Conservation (phyloP, 2,797 vertebrate species). For the Pelobates cultripes region DNA sequence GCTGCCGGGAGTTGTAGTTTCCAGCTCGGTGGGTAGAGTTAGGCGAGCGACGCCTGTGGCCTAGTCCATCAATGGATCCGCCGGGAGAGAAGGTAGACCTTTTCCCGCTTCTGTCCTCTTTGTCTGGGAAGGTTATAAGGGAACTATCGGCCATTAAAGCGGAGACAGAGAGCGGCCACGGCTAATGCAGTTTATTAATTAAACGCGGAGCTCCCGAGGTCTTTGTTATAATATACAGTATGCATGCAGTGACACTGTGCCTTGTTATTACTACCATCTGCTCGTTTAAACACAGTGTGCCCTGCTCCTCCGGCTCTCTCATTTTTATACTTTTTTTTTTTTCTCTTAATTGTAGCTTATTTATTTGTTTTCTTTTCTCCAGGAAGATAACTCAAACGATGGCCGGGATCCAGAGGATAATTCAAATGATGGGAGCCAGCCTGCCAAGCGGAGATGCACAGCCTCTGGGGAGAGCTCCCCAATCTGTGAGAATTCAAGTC, state of each 20-base stretch:
- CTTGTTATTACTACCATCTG: not conserved
- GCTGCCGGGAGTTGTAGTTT: not conserved
- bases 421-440: constrained; percentile 93
- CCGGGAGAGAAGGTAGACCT: not conserved
- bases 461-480: constrained; percentile 95
- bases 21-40: not conserved
- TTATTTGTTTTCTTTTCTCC: not conserved
- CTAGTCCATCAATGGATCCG: not conserved
- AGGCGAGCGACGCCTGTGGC: not conserved
- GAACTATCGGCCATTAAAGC: not conserved
- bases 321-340: not conserved
- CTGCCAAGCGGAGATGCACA: constrained; percentile 90
- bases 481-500: constrained; percentile 92
- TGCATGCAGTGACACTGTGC: too few species aligned
- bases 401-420: constrained; percentile 85
- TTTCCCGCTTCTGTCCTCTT: not conserved
- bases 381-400: constrained; percentile 53
- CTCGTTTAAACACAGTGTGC: too few species aligned
- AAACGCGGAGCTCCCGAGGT: not conserved
- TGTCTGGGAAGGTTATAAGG: not conserved
- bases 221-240: not conserved
- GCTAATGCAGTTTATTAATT: not conserved
- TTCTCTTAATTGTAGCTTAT: not conserved
- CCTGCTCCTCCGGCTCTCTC: too few species aligned
- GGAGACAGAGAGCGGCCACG: not conserved